Evolutionary conservation across 2,888 invertebrate species (phyloP).

Genomic region (Alentia gelatinosa): DNA sequence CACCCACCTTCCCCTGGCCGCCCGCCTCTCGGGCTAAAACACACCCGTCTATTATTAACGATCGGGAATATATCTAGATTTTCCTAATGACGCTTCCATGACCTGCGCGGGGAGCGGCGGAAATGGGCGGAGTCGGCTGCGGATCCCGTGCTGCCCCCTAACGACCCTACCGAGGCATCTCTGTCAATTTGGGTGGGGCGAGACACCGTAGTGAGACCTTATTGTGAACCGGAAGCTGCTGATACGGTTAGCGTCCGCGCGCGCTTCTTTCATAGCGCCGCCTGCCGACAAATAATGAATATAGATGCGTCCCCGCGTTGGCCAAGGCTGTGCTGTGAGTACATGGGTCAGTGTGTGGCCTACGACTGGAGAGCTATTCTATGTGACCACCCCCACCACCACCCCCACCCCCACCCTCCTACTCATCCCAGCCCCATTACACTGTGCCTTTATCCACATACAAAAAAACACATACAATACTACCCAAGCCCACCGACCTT

Average conservation of each 20-base stretch:
- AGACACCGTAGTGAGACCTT: slow-evolving; percentile 48
- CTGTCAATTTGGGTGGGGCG: slow-evolving; percentile 41
- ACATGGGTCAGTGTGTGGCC: background rate
- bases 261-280: slow-evolving; percentile 38
- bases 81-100: slow-evolving; percentile 48
- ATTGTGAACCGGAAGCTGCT: slow-evolving; percentile 45
- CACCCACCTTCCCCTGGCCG: background rate
- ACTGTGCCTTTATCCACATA: too few relatives aligned
- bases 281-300: slow-evolving; percentile 47
- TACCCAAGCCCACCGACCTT: background rate
- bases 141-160: background rate
- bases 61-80: slow-evolving; percentile 35
- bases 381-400: background rate
- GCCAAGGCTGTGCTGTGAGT: background rate
- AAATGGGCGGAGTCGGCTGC: slow-evolving; percentile 34
- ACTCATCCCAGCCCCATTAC: too few relatives aligned
- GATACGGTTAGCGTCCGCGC: slow-evolving; percentile 39
- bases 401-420: background rate
- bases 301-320: background rate
- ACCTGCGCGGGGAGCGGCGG: background rate
- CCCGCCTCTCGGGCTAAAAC: background rate
- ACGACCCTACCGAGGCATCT: slow-evolving; percentile 30
- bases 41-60: slow-evolving; percentile 28
- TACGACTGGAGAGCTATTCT: background rate
- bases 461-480: too few relatives aligned